Percentiles rank a stretch among this genome's conserved stretches.
These are phyloP conservation scores for Lates japonicus DNA, from an alignment of 2,797 vertebrate species.

Conservation along the genomic window DNA sequence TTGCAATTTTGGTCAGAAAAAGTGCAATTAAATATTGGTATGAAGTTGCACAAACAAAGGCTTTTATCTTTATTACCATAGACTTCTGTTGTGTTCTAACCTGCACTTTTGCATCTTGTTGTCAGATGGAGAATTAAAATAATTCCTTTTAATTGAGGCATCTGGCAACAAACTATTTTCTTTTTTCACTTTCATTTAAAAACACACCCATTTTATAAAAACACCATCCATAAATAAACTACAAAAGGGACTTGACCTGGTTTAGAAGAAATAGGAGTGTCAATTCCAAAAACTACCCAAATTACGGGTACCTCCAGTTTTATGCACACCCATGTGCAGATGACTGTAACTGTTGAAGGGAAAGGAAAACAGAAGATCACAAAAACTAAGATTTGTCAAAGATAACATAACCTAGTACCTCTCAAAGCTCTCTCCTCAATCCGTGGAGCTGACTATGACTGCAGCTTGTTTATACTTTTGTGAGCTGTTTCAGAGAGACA, in stretches of 20 bases:
- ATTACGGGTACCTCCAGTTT: background rate
- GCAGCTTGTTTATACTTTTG: conserved; percentile 49
- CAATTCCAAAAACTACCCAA: background rate
- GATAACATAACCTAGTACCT: background rate
- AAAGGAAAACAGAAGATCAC: background rate
- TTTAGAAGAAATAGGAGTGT: conserved; percentile 2
- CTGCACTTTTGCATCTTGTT: background rate
- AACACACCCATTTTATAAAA: too few species aligned
- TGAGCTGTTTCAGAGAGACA: conserved; percentile 34
- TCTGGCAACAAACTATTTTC: background rate
- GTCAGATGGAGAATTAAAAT: background rate
- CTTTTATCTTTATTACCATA: background rate
- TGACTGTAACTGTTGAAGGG: background rate
- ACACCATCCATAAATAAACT: conserved; percentile 9
- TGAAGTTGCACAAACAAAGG: background rate
- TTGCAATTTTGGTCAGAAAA: too few species aligned
- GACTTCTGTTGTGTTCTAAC: background rate
- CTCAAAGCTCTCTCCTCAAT: conserved; percentile 4
- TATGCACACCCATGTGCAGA: conserved; percentile 10
- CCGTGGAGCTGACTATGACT: background rate
- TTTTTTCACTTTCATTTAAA: conserved; percentile 2
- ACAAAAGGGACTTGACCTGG: background rate
- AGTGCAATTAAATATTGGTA: too few species aligned
- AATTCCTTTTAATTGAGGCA: background rate
- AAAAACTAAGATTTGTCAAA: conserved; percentile 11